Base-by-base conservation (phyloP, 2,888 invertebrate genomes). In the Galerucella calmariensis region DNA sequence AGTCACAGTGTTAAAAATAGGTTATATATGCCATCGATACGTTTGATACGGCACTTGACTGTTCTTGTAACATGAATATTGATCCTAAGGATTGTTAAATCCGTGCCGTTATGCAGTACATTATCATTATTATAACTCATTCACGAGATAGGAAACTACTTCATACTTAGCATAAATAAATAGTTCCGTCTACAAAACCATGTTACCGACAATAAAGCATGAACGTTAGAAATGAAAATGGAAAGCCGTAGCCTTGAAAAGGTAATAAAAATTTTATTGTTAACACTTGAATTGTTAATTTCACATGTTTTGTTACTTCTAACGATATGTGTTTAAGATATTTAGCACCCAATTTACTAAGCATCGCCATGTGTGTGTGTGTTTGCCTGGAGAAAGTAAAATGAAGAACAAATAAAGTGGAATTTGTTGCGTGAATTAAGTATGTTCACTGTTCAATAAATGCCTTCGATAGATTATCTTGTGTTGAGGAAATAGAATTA, bases 241-340 rank as follows among this genome's bases (percentile, higher is more conserved):
- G 61, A 61, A 61, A 61, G 61, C 35, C 35, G 20, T 2, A 61
- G 6, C 61, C 61, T 61, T 61, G 61, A 61, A 61, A 27, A 35
- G 27, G 61, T 16, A 35, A 61, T 61, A 61, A 61, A 61, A 61
- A 35, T 14, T 35, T 61, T 35, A 61, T 35, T 61, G 61, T 61
- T 61, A 5, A 10, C 61, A 14, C 61, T 4, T 35, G 35, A 61
- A 27, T 61, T 59, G 58, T 20, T 59, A 10, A 59, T 59, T 59
- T 59, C 58, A 61, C 61, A 61, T 61, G 35, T 35, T 27, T 61
- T 61, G 61, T 61, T 61, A 61, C 61, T 61, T 61, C 12, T 27
- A 61, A 61, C 61, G 6, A 61, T 35, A 9, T 35, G n/a, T 61
- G 56, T 14, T 35, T 61, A 61, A 61, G 35, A 35, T 61, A 61